Conservation (phyloP, 2,113 vertebrate species). For the Myotis yumanensis region DNA sequence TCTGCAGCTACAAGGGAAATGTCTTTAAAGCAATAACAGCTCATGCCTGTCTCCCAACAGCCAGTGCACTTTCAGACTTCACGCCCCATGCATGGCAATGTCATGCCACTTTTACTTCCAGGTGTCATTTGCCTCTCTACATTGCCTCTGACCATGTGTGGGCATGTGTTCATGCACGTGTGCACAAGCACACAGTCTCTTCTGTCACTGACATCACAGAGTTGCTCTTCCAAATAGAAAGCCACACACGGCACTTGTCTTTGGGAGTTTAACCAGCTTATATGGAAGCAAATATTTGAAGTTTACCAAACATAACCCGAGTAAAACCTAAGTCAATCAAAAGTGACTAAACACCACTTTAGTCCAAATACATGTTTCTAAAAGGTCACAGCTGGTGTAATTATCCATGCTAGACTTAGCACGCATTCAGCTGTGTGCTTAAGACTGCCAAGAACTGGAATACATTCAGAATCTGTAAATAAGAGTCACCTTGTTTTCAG, state of each 20-base stretch:
- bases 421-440: constrained; percentile 73
- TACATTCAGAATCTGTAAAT: constrained; percentile 74
- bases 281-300: constrained; percentile 75
- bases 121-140: not conserved
- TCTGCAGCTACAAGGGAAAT: not conserved
- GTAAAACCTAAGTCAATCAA: constrained; percentile 82
- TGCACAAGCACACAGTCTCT: not conserved
- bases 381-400: constrained; percentile 85
- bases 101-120: constrained; percentile 11
- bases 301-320: constrained; percentile 80
- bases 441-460: constrained; percentile 77
- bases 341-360: constrained; percentile 80
- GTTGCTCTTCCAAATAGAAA: not conserved
- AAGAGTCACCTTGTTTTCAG: constrained; percentile 76
- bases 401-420: constrained; percentile 82
- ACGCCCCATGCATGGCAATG: not conserved
- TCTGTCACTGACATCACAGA: constrained; percentile 36
- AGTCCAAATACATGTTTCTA: constrained; percentile 81
- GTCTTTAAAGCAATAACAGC: not conserved
- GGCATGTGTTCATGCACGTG: fast-evolving
- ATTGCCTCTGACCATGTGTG: not conserved
- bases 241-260: fast-evolving
- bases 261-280: constrained; percentile 36
- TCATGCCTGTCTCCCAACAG: not conserved
- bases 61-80: constrained; percentile 33